phyloP scores from a whole-genome alignment of 2,113 vertebrate genomes.

The Tachysurus vachellii region DNA sequence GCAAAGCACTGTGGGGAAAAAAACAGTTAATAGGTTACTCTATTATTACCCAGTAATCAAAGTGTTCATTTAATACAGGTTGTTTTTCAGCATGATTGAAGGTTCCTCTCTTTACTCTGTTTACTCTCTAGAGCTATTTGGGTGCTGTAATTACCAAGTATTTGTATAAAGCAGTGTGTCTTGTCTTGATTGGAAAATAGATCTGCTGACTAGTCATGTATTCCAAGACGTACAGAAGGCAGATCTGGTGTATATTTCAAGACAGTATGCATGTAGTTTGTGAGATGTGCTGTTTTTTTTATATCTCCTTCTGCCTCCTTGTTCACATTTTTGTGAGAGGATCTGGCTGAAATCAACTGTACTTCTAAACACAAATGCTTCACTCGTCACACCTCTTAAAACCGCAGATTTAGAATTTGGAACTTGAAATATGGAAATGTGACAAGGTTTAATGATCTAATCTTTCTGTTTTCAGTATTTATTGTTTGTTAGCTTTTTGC shows the following conservation, averaged over 20 bases:
- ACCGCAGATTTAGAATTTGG: neutral
- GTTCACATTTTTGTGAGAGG: neutral
- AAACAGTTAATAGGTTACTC: neutral
- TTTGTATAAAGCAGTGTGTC: conserved; percentile 5
- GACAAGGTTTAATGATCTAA: neutral
- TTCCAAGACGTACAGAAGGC: neutral
- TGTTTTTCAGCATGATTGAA: conserved; percentile 21
- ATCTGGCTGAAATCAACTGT: neutral
- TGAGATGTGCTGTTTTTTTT: conserved; percentile 5
- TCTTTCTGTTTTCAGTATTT: neutral
- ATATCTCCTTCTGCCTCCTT: neutral
- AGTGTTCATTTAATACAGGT: conserved; percentile 14
- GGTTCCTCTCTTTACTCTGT: conserved; percentile 5
- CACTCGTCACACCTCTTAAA: neutral
- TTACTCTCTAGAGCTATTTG: neutral
- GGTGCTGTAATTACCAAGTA: conserved; percentile 20
- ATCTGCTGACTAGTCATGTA: neutral
- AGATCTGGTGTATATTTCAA: neutral
- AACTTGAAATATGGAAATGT: neutral
- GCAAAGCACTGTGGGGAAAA: neutral
- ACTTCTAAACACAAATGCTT: no score
- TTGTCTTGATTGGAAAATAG: neutral
- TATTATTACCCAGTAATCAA: conserved; percentile 33
- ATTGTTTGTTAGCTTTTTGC: neutral
- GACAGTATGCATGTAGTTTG: neutral